These are phyloP conservation scores for Eleginops maclovinus DNA, from an alignment of 2,113 vertebrate species.

Conservation along the genomic window DNA sequence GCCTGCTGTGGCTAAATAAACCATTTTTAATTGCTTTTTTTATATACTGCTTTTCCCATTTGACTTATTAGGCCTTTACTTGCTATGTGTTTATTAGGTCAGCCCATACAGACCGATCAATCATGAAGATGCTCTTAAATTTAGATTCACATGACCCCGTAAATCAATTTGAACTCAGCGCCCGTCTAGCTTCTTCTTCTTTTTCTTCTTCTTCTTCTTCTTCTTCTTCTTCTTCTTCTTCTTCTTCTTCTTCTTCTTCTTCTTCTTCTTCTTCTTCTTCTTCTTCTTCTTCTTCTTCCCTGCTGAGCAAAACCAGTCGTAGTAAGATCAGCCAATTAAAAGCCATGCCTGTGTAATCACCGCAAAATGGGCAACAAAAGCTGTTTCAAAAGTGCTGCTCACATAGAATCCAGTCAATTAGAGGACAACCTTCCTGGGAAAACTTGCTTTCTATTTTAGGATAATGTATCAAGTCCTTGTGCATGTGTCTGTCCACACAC, in stretches of 20 bases:
- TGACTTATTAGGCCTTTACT: no score
- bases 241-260: neutral
- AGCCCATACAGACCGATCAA: no score
- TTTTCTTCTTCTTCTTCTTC: conserved; percentile 8
- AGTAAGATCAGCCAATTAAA: conserved; percentile 73
- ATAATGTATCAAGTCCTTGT: conserved; percentile 65
- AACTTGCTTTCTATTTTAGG: conserved; percentile 71
- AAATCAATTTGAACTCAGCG: neutral
- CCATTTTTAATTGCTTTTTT: no score
- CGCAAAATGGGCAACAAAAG: conserved; percentile 73
- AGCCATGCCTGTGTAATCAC: conserved; percentile 74
- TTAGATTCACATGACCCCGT: no score
- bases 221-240: conserved; percentile 6
- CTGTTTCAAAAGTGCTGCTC: conserved; percentile 78
- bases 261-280: conserved; percentile 8
- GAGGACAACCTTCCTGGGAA: conserved; percentile 73
- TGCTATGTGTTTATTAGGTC: no score
- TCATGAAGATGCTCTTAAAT: no score
- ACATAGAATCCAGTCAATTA: conserved; percentile 76
- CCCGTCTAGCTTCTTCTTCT: neutral
- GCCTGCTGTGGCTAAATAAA: no score
- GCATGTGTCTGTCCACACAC: conserved; percentile 23
- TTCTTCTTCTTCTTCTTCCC: conserved; percentile 15
- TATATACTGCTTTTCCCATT: no score
- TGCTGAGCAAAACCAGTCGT: conserved; percentile 63